Conservation (phyloP, 37 sponge, comb jelly and placozoan species). For the Agelas oroides region DNA sequence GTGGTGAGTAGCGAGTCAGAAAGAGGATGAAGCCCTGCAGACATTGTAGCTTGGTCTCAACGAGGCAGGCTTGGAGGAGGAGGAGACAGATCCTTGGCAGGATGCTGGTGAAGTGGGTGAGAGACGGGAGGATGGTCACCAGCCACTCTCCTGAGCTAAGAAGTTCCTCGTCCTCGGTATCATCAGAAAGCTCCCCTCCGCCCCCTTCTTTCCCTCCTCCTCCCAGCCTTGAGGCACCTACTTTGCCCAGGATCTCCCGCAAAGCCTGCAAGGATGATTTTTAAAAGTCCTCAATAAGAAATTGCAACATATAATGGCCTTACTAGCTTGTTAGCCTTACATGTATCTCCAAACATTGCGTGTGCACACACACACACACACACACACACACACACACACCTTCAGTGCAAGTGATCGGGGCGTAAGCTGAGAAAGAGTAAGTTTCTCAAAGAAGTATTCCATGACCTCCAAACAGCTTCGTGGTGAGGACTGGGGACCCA, state of each 20-base stretch:
- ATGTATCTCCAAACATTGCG: too few species aligned
- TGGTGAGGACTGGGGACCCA: constrained; percentile 33
- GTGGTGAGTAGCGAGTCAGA: constrained; percentile 47
- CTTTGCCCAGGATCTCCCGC: constrained; percentile 36
- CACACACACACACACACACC: constrained; percentile 26
- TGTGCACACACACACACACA: background rate
- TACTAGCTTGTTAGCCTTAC: too few species aligned
- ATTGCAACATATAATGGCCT: too few species aligned
- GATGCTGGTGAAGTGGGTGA: constrained; percentile 58
- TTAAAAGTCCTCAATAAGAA: too few species aligned
- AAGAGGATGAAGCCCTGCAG: constrained; percentile 46
- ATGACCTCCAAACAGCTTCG: constrained; percentile 52
- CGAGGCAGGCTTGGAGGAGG: constrained; percentile 47
- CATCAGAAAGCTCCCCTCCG: constrained; percentile 21
- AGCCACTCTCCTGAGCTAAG: constrained; percentile 37
- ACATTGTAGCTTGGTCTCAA: constrained; percentile 39
- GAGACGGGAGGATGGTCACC: constrained; percentile 19
- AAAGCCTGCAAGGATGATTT: constrained; percentile 22
- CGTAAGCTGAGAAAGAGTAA: constrained; percentile 48
- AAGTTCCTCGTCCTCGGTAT: constrained; percentile 40
- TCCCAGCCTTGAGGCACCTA: background rate
- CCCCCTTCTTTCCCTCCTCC: background rate
- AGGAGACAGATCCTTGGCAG: constrained; percentile 35
- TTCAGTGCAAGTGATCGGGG: constrained; percentile 61
- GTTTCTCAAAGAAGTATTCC: constrained; percentile 74